Conservation (phyloP, 2,113 vertebrate species). For the Galeopterus variegatus region DNA sequence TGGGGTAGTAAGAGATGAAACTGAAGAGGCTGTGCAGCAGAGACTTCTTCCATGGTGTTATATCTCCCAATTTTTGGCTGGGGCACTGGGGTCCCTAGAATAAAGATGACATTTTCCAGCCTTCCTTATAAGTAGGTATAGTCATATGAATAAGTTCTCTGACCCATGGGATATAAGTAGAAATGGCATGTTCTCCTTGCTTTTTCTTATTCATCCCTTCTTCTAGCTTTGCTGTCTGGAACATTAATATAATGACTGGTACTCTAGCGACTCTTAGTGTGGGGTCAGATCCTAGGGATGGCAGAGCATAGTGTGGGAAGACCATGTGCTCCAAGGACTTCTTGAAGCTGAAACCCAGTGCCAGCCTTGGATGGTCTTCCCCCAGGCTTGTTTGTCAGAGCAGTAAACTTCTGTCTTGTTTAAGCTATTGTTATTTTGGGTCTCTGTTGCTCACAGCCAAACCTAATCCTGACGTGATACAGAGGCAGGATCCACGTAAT, state of each 20-base stretch:
- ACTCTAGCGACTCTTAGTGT: neutral
- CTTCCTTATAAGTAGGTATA: neutral
- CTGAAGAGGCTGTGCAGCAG: neutral
- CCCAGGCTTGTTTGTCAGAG: neutral
- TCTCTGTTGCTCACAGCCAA: neutral
- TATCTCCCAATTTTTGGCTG: neutral
- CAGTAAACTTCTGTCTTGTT: neutral
- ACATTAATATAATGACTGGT: neutral
- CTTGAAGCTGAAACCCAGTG: neutral
- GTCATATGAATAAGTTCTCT: neutral
- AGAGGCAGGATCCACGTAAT: neutral
- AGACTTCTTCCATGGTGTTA: neutral
- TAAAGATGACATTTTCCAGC: neutral
- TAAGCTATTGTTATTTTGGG: neutral
- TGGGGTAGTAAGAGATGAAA: neutral
- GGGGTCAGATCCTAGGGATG: neutral
- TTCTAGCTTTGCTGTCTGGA: neutral
- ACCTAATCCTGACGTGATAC: slow-evolving; percentile 7
- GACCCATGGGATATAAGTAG: neutral
- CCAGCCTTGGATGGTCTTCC: neutral
- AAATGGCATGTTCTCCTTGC: neutral
- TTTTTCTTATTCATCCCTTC: neutral
- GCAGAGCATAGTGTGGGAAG: neutral
- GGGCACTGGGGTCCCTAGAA: neutral
- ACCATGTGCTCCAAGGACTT: neutral